Evolutionary conservation across 2,888 invertebrate genomes (phyloP).

Genomic region (Ormyrus thymus): DNA sequence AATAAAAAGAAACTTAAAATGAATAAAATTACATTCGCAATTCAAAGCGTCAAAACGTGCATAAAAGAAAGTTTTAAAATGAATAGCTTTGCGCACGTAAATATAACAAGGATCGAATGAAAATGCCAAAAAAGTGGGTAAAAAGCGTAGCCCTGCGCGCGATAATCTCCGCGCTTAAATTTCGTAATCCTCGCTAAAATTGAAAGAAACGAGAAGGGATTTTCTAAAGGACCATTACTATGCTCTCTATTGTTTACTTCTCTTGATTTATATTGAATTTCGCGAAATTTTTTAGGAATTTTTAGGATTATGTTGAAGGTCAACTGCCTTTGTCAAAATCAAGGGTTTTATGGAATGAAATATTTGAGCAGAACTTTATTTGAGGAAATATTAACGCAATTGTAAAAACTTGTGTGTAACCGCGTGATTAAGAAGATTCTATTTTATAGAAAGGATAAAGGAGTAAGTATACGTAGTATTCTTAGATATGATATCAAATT

Average conservation of each 20-base stretch:
- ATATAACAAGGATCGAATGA: conserved; percentile 20
- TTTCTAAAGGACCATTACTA: conserved; percentile 19
- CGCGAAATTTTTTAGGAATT: too few relatives aligned
- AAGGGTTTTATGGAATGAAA: background rate
- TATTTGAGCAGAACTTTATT: background rate
- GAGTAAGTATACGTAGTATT: too few relatives aligned
- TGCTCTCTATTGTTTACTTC: background rate
- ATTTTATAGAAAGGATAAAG: background rate
- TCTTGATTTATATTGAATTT: background rate
- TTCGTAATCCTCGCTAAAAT: conserved; percentile 39
- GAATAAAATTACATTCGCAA: too few relatives aligned
- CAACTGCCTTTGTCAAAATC: too few relatives aligned
- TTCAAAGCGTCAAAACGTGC: too few relatives aligned
- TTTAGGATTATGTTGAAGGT: too few relatives aligned
- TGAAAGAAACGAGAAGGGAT: conserved; percentile 2
- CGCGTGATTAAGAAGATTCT: background rate
- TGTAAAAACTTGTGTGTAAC: too few relatives aligned
- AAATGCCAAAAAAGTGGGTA: conserved; percentile 27
- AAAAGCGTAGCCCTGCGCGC: background rate
- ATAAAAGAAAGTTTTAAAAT: conserved; percentile 6
- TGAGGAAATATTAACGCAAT: background rate
- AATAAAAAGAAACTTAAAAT: too few relatives aligned
- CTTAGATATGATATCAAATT: too few relatives aligned
- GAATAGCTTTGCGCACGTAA: conserved; percentile 32
- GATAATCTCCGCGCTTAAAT: conserved; percentile 50